A percentile compares a stretch with the other conserved stretches of the same genome.
phyloP scores from a whole-genome alignment of 2,113 vertebrate species.

The Lophotis ruficrista region DNA sequence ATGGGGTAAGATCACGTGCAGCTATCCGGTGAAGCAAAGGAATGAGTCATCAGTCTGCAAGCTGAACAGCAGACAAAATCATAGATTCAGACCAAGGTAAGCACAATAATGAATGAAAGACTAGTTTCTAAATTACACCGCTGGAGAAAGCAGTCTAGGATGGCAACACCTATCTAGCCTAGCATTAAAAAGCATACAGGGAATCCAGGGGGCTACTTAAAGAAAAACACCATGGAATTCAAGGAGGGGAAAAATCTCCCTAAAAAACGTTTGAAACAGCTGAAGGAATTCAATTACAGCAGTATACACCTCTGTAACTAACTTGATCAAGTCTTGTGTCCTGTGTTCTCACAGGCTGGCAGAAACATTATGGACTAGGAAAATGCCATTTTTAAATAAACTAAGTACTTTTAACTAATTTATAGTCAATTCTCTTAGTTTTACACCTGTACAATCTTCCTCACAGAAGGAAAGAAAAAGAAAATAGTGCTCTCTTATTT shows the following conservation, averaged over 20 bases:
- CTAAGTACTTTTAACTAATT: not conserved
- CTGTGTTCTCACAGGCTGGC: not conserved
- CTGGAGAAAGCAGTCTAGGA: not conserved
- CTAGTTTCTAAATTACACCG: not conserved
- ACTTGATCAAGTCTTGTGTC: not conserved
- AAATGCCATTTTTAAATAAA: not conserved
- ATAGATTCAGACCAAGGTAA: conserved; percentile 29
- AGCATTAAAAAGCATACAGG: not conserved
- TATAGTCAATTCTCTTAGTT: not conserved
- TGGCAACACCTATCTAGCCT: not conserved
- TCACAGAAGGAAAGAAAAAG: not conserved
- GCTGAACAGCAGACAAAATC: conserved; percentile 6
- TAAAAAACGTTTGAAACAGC: not conserved
- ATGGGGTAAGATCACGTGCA: conserved; percentile 16
- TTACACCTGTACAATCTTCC: not conserved
- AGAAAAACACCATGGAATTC: not conserved
- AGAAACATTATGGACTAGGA: not conserved
- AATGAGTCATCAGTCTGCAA: conserved; percentile 55
- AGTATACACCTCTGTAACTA: not conserved
- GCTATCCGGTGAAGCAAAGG: conserved; percentile 19
- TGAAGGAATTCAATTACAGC: not conserved
- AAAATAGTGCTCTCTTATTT: conserved; percentile 19
- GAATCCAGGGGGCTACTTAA: not conserved
- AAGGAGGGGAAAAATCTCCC: not conserved
- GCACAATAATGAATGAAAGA: conserved; percentile 46